Percentiles rank a stretch among this genome's conserved stretches.
phyloP scores from a whole-genome alignment of 2,113 vertebrate species.

The Perccottus glenii region DNA sequence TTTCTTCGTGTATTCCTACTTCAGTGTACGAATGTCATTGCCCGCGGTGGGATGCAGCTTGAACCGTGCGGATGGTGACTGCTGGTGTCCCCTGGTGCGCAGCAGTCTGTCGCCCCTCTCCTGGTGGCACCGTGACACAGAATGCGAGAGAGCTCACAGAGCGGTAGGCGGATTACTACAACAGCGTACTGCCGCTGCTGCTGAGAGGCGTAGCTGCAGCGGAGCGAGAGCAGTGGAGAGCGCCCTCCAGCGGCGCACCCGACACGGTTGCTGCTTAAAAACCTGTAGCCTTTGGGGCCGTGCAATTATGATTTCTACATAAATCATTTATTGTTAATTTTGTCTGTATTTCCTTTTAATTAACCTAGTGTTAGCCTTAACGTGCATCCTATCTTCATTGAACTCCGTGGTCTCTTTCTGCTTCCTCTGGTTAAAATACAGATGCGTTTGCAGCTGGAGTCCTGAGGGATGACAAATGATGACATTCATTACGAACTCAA shows the following conservation, averaged over 20 bases:
- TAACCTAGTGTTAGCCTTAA: neutral
- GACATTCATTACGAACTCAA: constrained; percentile 35
- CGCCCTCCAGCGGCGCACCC: constrained; percentile 14
- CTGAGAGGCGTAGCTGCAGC: constrained; percentile 47
- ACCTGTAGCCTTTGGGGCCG: neutral
- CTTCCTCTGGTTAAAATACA: neutral
- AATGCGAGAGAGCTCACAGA: constrained; percentile 38
- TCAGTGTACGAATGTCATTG: constrained; percentile 70
- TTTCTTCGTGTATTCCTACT: constrained; percentile 55
- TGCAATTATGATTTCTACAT: neutral
- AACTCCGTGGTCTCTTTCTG: constrained; percentile 6
- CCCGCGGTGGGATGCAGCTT: constrained; percentile 54
- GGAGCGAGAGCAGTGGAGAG: constrained; percentile 18
- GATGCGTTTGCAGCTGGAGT: neutral
- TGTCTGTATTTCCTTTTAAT: neutral
- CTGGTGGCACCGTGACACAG: constrained; percentile 66
- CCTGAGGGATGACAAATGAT: neutral
- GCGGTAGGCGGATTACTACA: constrained; percentile 60
- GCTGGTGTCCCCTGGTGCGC: constrained; percentile 39
- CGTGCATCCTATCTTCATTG: neutral
- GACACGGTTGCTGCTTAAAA: neutral
- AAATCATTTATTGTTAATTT: neutral
- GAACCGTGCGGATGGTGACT: constrained; percentile 46
- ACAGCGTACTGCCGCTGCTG: constrained; percentile 38
- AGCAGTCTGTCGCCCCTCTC: constrained; percentile 56